Evolutionary conservation across 2,888 invertebrate genomes (phyloP).

Genomic region (Brachypterus glaber): DNA sequence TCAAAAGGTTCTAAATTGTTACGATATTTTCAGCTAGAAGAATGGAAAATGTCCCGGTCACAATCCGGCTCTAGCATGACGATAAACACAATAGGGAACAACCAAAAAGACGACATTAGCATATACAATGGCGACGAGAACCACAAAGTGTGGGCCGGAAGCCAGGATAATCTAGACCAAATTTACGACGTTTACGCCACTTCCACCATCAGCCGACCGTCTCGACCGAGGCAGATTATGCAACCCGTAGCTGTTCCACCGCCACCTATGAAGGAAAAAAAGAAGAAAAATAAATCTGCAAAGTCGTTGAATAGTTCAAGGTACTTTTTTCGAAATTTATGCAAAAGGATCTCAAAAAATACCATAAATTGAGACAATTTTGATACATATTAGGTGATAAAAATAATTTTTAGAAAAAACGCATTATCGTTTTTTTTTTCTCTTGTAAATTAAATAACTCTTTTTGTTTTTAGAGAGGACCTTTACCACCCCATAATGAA

Average conservation of each 20-base stretch:
- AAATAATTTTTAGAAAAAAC: too few relatives aligned
- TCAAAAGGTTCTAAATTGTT: background rate
- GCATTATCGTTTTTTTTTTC: too few relatives aligned
- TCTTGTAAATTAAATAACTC: too few relatives aligned
- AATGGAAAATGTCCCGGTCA: constrained; percentile 47
- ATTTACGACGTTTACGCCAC: constrained; percentile 59
- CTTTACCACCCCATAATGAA: constrained; percentile 48
- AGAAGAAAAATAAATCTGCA: constrained; percentile 46
- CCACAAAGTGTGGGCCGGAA: constrained; percentile 85
- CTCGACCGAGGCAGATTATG: constrained; percentile 72
- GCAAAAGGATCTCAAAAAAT: background rate
- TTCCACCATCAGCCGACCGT: constrained; percentile 53
- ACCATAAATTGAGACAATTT: too few relatives aligned
- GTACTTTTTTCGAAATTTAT: constrained; percentile 38
- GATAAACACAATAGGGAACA: constrained; percentile 48
- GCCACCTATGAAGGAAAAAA: constrained; percentile 60
- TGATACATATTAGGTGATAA: too few relatives aligned
- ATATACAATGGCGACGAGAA: constrained; percentile 87
- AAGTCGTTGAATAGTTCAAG: constrained; percentile 34
- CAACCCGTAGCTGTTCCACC: constrained; percentile 73
- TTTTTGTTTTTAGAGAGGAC: constrained; percentile 40
- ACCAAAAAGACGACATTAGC: constrained; percentile 63
- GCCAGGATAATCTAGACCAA: constrained; percentile 62
- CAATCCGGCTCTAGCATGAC: constrained; percentile 52
- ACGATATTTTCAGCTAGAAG: constrained; percentile 39